Percentiles rank a stretch among this genome's conserved stretches.
Evolutionary conservation across 2,888 invertebrate genomes (phyloP).

Genomic region (Andrena bucephala): DNA sequence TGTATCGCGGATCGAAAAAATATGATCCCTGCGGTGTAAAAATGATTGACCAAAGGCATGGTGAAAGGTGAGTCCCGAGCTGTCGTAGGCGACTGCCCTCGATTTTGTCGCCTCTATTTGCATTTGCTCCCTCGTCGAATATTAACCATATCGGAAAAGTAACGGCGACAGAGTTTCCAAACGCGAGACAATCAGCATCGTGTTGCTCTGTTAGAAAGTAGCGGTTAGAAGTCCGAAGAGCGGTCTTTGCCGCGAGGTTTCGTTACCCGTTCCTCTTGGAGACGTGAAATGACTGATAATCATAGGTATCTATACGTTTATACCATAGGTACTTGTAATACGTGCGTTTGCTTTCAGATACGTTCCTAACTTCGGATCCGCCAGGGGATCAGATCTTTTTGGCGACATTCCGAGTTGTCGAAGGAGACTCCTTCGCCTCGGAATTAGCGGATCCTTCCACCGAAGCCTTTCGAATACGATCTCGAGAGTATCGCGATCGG

Average conservation of each 20-base stretch:
- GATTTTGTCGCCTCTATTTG: constrained; percentile 47
- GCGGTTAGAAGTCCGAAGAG: no score
- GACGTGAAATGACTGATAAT: no score
- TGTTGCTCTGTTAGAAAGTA: no score
- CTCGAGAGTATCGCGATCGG: constrained; percentile 91
- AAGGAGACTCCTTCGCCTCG: constrained; percentile 90
- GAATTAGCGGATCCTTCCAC: constrained; percentile 89
- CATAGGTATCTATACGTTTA: neutral
- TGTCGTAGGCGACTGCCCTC: constrained; percentile 57
- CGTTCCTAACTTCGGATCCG: constrained; percentile 90
- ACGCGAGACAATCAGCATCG: no score
- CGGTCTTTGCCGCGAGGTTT: no score
- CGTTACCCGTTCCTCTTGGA: no score
- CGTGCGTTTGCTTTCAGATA: constrained; percentile 86
- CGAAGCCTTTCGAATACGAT: constrained; percentile 90
- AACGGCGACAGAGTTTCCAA: neutral
- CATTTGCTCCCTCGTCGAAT: constrained; percentile 25
- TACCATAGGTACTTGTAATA: neutral
- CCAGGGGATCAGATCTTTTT: constrained; percentile 93
- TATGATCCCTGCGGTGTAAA: constrained; percentile 55
- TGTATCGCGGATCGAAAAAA: constrained; percentile 50
- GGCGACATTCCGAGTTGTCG: constrained; percentile 91
- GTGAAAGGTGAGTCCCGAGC: constrained; percentile 76
- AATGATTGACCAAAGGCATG: constrained; percentile 62
- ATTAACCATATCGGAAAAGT: constrained; percentile 15